Evolutionary conservation across 1,140 invertebrate species (phyloP), one percentile per base, ranked within the genome.

Genomic region (Rhagoletis zephyria): DNA sequence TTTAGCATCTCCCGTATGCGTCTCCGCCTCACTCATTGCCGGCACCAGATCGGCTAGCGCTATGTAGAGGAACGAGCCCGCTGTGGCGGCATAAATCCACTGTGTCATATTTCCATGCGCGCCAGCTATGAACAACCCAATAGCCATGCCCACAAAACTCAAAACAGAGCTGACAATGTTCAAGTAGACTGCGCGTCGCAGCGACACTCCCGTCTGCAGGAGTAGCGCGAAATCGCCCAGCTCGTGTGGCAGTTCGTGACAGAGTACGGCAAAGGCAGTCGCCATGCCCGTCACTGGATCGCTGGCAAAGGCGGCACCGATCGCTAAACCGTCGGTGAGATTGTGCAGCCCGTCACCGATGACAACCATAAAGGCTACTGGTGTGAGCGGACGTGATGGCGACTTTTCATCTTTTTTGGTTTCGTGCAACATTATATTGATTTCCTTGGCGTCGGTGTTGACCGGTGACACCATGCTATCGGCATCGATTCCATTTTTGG

Each of bases 11-110:
- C 94, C 94, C 0, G 90, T 90, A 81, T 81, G 74, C 81, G 88
- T 89, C 74, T 91, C 91, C n/a, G 90, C 91, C 88, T 93, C 91
- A 89, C 94, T 94, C 90, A 95, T 94, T 89, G 95, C 94, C 60
- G 94, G 94, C 89, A 97, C 95, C 93, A 97, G 94, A 93, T 97
- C 96, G 9, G 96, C 96, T 74, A 97, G 94, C n/a, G 96, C 96
- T 88, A 97, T 96, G 89, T 97, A 97, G 0, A 97, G 94, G 92
- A 97, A 97, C 74, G 96, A 96, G 56, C 96, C 97, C n/a, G 96
- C 96, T 2, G 96, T 96, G 5, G 94, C 94, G 3, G 96, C 95
- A 93, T 97, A 97, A 59, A 97, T 95, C 96, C 96, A 97, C 64
- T 95, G 93, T 3, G 95, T 95, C 81, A 95, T 94, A 1, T 94